A percentile compares a stretch with the other conserved stretches of the same genome.
These are phyloP conservation scores for Volucella inanis DNA, from an alignment of 2,888 invertebrate genomes.

Conservation along the genomic window DNA sequence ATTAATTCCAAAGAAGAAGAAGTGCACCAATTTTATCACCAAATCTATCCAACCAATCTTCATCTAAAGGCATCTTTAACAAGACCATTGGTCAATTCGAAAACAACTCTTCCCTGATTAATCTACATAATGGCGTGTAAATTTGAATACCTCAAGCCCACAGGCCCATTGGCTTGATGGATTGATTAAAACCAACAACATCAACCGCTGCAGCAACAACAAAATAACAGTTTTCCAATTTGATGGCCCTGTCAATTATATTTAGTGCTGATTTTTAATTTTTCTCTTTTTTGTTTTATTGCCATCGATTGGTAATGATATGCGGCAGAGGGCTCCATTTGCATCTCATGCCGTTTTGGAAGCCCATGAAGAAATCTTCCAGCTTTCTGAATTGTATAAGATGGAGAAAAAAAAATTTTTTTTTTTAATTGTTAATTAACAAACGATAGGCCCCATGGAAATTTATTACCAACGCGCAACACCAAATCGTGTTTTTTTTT, in stretches of 20 bases:
- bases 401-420: not conserved
- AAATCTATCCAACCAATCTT: not conserved
- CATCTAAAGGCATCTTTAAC: not conserved
- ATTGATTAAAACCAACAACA: slow-evolving; percentile 40
- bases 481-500: slow-evolving; percentile 24
- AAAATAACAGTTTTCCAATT: not conserved
- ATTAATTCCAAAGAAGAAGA: no score
- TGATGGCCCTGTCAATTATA: slow-evolving; percentile 46
- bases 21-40: slow-evolving; percentile 8
- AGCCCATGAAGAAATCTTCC: slow-evolving; percentile 10
- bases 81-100: not conserved
- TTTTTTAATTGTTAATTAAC: slow-evolving; percentile 69
- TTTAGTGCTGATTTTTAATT: slow-evolving; percentile 52
- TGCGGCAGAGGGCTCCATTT: not conserved
- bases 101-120: slow-evolving; percentile 24
- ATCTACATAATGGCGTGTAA: slow-evolving; percentile 62
- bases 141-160: slow-evolving; percentile 23
- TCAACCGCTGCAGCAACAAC: not conserved
- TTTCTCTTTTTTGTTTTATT: slow-evolving; percentile 14
- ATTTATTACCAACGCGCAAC: slow-evolving; percentile 64
- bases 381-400: not conserved
- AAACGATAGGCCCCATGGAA: slow-evolving; percentile 64
- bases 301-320: slow-evolving; percentile 37
- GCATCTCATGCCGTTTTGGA: not conserved
- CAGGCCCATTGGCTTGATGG: slow-evolving; percentile 46